Evolutionary conservation across 1,140 invertebrate genomes (phyloP).

Genomic region (Cryptotermes secundus): DNA sequence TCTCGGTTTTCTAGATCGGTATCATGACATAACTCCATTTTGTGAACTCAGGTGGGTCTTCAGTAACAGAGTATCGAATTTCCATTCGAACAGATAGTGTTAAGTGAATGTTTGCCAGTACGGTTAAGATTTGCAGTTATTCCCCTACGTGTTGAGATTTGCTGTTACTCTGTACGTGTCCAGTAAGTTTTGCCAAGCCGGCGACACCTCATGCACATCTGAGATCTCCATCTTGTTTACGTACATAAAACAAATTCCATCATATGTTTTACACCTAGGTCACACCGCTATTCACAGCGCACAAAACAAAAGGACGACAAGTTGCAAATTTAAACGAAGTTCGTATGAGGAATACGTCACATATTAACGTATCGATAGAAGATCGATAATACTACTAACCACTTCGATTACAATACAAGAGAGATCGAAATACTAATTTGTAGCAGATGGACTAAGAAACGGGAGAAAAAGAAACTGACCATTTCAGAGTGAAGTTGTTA

Average conservation of each 20-base stretch:
- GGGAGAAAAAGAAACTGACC: too few relatives aligned
- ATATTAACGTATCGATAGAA: neutral
- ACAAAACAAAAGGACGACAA: neutral
- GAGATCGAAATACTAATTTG: too few relatives aligned
- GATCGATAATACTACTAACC: neutral
- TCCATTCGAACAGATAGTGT: neutral
- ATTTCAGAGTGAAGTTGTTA: too few relatives aligned
- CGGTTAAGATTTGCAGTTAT: neutral
- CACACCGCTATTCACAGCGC: neutral
- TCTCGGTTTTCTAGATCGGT: neutral
- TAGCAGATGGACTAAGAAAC: too few relatives aligned
- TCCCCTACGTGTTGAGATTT: slow-evolving; percentile 9
- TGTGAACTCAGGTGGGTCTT: neutral
- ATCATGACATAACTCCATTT: neutral
- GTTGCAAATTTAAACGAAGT: neutral
- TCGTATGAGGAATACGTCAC: too few relatives aligned
- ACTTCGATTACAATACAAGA: too few relatives aligned
- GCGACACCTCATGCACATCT: neutral
- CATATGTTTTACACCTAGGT: neutral
- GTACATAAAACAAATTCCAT: neutral
- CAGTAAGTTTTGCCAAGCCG: neutral
- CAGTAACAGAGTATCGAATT: neutral
- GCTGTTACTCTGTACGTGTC: neutral
- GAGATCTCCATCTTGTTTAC: neutral
- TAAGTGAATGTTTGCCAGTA: neutral